Percentiles rank a stretch among this genome's conserved stretches.
These are phyloP conservation scores for Peribatodes rhomboidaria DNA, from an alignment of 2,888 invertebrate genomes.

Conservation along the genomic window DNA sequence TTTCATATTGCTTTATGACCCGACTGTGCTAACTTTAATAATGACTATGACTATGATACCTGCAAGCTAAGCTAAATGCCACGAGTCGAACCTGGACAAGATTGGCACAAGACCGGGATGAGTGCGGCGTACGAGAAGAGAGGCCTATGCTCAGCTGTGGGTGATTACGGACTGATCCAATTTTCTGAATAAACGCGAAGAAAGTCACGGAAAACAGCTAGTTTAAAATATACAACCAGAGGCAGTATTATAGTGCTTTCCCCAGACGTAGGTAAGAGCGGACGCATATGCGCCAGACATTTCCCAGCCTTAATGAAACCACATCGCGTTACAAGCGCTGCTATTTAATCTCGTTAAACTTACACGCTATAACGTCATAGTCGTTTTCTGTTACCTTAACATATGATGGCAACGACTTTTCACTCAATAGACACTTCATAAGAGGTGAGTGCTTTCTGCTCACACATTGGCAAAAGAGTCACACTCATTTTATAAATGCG, in stretches of 20 bases:
- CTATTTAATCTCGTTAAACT: conserved; percentile 27
- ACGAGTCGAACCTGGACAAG: too few species aligned
- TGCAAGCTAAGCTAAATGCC: too few species aligned
- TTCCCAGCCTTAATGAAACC: conserved; percentile 71
- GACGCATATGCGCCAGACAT: conserved; percentile 63
- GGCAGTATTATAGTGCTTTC: not conserved
- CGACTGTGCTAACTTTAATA: not conserved
- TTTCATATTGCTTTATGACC: too few species aligned
- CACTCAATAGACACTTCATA: not conserved
- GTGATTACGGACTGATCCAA: too few species aligned
- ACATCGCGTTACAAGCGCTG: conserved; percentile 55
- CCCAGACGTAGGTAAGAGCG: conserved; percentile 34
- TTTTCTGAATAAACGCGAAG: too few species aligned
- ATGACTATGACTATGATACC: not conserved
- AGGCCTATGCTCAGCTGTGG: too few species aligned
- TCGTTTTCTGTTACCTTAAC: conserved; percentile 32
- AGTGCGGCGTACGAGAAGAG: too few species aligned
- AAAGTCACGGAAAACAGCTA: too few species aligned
- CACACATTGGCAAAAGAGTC: not conserved
- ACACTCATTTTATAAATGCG: too few species aligned
- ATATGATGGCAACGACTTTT: conserved; percentile 13
- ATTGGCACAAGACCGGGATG: too few species aligned
- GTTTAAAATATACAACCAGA: not conserved
- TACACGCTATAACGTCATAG: conserved; percentile 53
- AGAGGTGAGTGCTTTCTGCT: not conserved